Evolutionary conservation across 2,888 invertebrate species (phyloP).

Genomic region (Mayetiola destructor): DNA sequence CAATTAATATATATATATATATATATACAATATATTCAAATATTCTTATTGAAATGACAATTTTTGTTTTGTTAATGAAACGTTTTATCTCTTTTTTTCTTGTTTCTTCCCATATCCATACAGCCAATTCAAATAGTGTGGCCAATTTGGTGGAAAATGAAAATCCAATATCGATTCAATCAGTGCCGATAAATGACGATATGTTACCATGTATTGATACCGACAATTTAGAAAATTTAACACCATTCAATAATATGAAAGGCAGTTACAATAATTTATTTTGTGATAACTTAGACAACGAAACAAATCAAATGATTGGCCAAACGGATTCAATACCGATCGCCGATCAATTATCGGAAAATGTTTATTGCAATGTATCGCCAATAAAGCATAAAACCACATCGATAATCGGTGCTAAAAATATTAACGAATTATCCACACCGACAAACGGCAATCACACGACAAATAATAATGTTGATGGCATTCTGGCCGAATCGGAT

Average conservation of each 20-base stretch:
- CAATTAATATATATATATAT: too few species aligned
- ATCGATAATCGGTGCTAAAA: slow-evolving; percentile 4
- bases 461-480: not conserved
- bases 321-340: not conserved
- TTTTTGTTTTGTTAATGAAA: too few species aligned
- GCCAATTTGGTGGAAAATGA: slow-evolving; percentile 50
- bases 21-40: too few species aligned
- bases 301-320: not conserved
- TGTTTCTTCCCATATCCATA: slow-evolving; percentile 21
- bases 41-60: too few species aligned
- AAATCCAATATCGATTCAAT: slow-evolving; percentile 41
- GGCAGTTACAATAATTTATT: slow-evolving; percentile 24
- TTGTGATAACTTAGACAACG: slow-evolving; percentile 28
- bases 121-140: slow-evolving; percentile 52
- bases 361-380: slow-evolving; percentile 32
- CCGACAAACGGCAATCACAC: not conserved
- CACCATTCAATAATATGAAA: slow-evolving; percentile 24
- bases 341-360: not conserved
- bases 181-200: slow-evolving; percentile 25
- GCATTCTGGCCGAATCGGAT: slow-evolving; percentile 20
- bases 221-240: slow-evolving; percentile 29
- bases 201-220: slow-evolving; percentile 16
- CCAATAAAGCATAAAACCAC: slow-evolving; percentile 18
- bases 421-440: not conserved
- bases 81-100: not conserved